A percentile compares a stretch with the other conserved stretches of the same genome.
Evolutionary conservation across 2,113 vertebrate genomes (phyloP).

Genomic region (Cariama cristata): DNA sequence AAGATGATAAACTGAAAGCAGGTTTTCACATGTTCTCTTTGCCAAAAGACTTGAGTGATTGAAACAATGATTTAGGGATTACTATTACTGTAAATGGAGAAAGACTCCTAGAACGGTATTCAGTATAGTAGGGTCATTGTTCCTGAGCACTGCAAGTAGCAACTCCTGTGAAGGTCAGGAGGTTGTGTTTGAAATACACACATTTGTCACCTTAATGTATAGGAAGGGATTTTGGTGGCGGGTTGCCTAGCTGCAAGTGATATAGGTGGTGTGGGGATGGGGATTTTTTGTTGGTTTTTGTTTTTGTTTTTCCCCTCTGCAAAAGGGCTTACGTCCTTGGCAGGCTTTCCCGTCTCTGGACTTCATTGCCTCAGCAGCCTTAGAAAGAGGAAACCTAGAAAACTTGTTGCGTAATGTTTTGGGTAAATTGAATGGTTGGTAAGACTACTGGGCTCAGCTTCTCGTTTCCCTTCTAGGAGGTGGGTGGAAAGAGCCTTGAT

Average conservation of each 20-base stretch:
- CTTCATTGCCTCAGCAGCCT: neutral
- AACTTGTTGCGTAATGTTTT: slow-evolving; percentile 17
- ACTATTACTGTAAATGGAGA: neutral
- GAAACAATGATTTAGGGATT: neutral
- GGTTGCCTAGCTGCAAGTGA: neutral
- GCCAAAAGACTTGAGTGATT: neutral
- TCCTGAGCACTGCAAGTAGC: neutral
- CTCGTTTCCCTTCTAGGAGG: neutral
- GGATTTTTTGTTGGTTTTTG: neutral
- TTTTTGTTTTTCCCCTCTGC: neutral
- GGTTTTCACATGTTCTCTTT: neutral
- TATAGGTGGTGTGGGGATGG: neutral
- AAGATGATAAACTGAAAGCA: neutral
- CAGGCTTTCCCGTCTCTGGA: neutral
- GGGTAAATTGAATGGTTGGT: slow-evolving; percentile 5
- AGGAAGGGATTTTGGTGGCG: neutral
- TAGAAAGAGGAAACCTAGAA: slow-evolving; percentile 66
- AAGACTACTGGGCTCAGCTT: neutral
- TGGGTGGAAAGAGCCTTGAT: neutral
- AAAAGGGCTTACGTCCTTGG: neutral
- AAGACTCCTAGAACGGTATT: neutral
- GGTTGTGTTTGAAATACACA: neutral
- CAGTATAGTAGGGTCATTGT: accelerated
- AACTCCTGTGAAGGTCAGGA: neutral
- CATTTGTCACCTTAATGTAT: no score